A percentile compares a stretch with the other conserved stretches of the same genome.
Conservation (phyloP, 2,888 invertebrate genomes). For the Eristalis tenax region DNA sequence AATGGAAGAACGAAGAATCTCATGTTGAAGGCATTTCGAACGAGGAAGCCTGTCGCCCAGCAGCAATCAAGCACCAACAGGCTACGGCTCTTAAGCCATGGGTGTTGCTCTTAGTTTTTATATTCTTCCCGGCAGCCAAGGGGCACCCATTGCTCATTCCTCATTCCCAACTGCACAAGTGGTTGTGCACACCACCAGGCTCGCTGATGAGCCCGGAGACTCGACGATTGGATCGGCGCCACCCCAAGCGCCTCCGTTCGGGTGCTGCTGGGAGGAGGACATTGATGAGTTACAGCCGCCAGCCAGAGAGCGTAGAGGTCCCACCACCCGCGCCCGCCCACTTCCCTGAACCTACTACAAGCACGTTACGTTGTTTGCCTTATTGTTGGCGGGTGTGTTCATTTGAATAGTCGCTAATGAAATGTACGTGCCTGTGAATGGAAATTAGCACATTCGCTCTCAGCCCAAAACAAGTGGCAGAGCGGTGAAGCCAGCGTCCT, state of each 20-base stretch:
- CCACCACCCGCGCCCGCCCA: neutral
- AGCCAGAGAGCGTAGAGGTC: conserved; percentile 8
- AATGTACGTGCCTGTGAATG: conserved; percentile 68
- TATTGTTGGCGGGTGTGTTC: conserved; percentile 46
- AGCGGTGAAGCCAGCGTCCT: neutral
- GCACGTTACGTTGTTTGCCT: conserved; percentile 44
- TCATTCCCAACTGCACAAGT: neutral
- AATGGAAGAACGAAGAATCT: conserved; percentile 35
- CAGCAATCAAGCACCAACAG: conserved; percentile 51
- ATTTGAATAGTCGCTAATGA: conserved; percentile 67
- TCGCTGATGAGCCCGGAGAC: conserved; percentile 17
- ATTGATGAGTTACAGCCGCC: conserved; percentile 40
- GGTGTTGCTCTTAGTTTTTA: conserved; percentile 16
- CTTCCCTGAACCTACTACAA: conserved; percentile 20
- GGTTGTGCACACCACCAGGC: neutral
- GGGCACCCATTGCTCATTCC: neutral
- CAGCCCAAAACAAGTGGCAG: neutral
- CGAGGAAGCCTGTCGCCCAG: conserved; percentile 53
- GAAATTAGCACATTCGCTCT: conserved; percentile 54
- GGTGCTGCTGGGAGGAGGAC: neutral
- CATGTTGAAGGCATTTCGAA: conserved; percentile 25
- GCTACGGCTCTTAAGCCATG: conserved; percentile 39
- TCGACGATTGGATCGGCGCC: conserved; percentile 35
- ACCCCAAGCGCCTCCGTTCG: neutral
- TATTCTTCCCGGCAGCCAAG: neutral